Evolutionary conservation across 2,113 vertebrate genomes (phyloP), one percentile per base, ranked within the genome.

Genomic region (Turdus rufiventris): DNA sequence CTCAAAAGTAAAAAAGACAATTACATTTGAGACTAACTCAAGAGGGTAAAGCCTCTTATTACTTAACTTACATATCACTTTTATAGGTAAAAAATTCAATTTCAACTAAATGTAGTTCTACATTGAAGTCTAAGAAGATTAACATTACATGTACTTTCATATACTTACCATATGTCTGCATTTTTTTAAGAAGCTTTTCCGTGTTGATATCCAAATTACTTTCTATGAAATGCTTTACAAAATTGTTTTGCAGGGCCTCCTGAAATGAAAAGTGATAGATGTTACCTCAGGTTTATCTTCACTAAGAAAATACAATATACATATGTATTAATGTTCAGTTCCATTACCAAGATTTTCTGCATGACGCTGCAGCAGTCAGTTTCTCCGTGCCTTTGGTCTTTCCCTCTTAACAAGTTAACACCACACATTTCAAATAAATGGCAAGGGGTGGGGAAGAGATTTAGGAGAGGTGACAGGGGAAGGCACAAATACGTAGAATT

Each of bases 211-310:
- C 89, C 93, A 98, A 71, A 75, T 97, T 97, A 28, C 85, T 97
- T 91, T 98, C 92, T 75, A 98, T 38, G 29, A 97, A 98, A n/a
- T 90, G 96, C 61, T 95, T 96, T 91, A 98, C 24, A 23, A 98
- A 98, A 63, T 77, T 95, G 70, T 63, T 98, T 54, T 92, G 88
- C 78, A 98, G 86, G 45, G 81, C 53, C 57, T 96, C 97, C 98
- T 98, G 86, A 89, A 97, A 88, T 50, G 40, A 88, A 79, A 93
- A 26, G 47, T 23, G 4, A 58, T 9, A 74, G 5, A 25, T 51
- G 43, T 76, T 66, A 36, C 15, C 24, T 28, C 47, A 66, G 13
- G 12, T 66, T 60, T 45, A 21, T 17, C 18, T 57, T 91, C 33
- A 29, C 20, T 50, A 54, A 79, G 75, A 45, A 87, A 80, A 73